phyloP scores from a whole-genome alignment of 2,113 vertebrate species.

The Jacana jacana region DNA sequence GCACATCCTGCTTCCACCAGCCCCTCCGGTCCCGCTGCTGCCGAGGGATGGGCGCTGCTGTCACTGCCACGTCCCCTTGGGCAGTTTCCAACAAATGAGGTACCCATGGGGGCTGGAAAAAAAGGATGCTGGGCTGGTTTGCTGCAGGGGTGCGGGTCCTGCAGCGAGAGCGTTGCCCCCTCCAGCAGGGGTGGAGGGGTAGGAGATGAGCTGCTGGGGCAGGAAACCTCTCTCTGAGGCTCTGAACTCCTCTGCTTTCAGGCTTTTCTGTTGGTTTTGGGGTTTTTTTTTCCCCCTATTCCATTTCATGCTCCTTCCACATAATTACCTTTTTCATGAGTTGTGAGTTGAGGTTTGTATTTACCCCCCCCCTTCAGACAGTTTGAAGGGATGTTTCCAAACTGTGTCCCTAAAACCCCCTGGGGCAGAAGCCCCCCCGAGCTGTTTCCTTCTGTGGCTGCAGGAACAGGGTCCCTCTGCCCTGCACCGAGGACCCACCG shows the following conservation, averaged over 20 bases:
- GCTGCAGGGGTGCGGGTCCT: rapidly evolving
- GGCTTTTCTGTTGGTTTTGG: not conserved
- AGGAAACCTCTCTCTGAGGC: too few relatives aligned
- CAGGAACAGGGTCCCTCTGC: not conserved
- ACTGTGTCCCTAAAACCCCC: too few relatives aligned
- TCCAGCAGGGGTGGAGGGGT: rapidly evolving
- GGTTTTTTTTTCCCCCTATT: not conserved
- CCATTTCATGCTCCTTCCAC: not conserved
- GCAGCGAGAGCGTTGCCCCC: rapidly evolving
- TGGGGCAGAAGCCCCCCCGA: not conserved
- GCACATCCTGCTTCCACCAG: not conserved
- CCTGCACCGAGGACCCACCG: rapidly evolving
- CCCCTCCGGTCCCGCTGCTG: not conserved
- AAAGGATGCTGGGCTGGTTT: not conserved
- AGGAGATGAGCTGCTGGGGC: too few relatives aligned
- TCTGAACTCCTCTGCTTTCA: too few relatives aligned
- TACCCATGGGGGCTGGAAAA: rapidly evolving
- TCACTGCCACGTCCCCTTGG: rapidly evolving
- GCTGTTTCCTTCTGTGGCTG: rapidly evolving
- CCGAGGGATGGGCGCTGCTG: rapidly evolving
- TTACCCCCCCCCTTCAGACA: too few relatives aligned
- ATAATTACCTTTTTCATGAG: not conserved
- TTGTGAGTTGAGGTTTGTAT: not conserved
- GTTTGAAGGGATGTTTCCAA: not conserved
- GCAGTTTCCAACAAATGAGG: rapidly evolving